Evolutionary conservation across 2,113 vertebrate species (phyloP).

Genomic region (Dascyllus trimaculatus): DNA sequence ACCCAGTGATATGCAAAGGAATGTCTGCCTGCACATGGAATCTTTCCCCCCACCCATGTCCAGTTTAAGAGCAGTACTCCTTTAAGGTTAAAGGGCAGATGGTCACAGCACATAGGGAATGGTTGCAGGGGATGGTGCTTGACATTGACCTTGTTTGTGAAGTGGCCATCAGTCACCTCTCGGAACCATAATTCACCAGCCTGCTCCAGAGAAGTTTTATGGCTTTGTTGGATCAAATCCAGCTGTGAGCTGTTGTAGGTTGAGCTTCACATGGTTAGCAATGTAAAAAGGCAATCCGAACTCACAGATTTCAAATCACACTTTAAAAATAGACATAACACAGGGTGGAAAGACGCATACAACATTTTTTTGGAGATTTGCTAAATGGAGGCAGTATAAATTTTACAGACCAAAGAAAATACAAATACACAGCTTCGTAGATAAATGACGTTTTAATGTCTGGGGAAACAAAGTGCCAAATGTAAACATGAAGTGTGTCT

Average conservation of each 20-base stretch:
- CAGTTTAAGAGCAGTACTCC: constrained; percentile 17
- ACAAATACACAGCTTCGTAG: neutral
- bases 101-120: constrained; percentile 11
- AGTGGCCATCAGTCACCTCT: constrained; percentile 21
- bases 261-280: neutral
- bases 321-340: neutral
- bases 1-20: constrained; percentile 15
- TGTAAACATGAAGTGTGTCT: neutral
- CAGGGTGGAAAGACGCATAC: neutral
- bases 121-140: neutral
- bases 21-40: constrained; percentile 32
- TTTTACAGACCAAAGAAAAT: constrained; percentile 4
- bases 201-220: neutral
- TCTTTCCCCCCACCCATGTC: neutral
- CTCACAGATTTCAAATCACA: neutral
- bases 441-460: neutral
- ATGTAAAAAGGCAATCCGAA: neutral
- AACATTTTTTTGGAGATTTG: neutral
- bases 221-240: neutral
- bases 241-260: constrained; percentile 12
- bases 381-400: neutral
- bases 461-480: neutral
- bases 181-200: constrained; percentile 4
- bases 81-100: constrained; percentile 44
- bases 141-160: constrained; percentile 31